Percentiles rank a stretch among this genome's conserved stretches.
These are phyloP conservation scores for Pocota personata DNA, from an alignment of 2,888 invertebrate genomes.

Conservation along the genomic window DNA sequence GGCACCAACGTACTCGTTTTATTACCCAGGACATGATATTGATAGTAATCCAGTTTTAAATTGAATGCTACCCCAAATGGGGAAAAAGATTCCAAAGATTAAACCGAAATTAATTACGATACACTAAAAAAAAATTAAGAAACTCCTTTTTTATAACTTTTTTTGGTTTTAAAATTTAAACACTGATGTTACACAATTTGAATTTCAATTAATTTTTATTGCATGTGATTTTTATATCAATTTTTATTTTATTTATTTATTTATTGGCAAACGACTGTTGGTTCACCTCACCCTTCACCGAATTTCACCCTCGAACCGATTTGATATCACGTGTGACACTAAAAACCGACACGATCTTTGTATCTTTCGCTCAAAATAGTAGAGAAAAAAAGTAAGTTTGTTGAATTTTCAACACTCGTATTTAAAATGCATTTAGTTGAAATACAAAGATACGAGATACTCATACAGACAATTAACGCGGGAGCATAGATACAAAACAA, in stretches of 20 bases:
- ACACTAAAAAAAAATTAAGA: conserved; percentile 17
- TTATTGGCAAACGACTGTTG: conserved; percentile 8
- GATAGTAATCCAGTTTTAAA: conserved; percentile 76
- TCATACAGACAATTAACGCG: neutral
- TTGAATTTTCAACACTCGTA: conserved; percentile 16
- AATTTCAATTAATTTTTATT: neutral
- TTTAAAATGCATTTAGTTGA: conserved; percentile 15
- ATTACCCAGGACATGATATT: conserved; percentile 75
- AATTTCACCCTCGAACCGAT: neutral
- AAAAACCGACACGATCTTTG: conserved; percentile 34
- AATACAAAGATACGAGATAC: conserved; percentile 22
- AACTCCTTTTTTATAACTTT: neutral
- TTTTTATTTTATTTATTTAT: neutral
- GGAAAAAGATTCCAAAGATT: conserved; percentile 13
- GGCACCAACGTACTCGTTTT: conserved; percentile 74
- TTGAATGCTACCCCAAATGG: conserved; percentile 18
- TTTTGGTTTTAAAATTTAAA: neutral
- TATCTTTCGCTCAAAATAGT: conserved; percentile 4
- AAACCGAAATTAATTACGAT: neutral
- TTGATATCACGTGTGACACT: conserved; percentile 38
- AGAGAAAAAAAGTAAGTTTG: neutral
- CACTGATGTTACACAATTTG: conserved; percentile 11
- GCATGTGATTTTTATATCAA: neutral
- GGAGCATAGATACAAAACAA: conserved; percentile 28
- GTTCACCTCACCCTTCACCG: conserved; percentile 29